Evolutionary conservation across 2,888 invertebrate genomes (phyloP).

Genomic region (Autographa gamma): DNA sequence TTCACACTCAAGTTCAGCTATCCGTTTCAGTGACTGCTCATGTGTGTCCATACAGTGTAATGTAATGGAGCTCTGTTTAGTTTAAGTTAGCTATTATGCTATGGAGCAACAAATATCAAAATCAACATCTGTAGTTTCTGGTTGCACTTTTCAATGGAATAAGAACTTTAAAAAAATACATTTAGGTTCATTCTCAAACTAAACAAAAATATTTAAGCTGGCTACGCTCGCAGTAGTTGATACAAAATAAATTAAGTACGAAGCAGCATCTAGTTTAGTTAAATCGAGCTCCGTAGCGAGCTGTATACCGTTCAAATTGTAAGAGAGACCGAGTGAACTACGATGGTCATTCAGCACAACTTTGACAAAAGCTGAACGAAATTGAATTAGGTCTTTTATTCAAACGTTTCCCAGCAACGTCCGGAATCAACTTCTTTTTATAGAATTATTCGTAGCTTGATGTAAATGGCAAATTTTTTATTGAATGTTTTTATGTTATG

Average conservation of each 20-base stretch:
- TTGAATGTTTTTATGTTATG: neutral
- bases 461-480: neutral
- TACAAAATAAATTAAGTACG: conserved; percentile 1
- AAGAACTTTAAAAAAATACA: neutral
- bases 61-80: too few species aligned
- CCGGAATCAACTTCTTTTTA: neutral
- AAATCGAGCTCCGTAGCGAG: neutral
- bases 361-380: neutral
- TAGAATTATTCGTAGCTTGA: neutral
- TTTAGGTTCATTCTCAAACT: neutral
- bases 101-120: too few species aligned
- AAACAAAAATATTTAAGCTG: neutral
- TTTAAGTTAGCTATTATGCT: too few species aligned
- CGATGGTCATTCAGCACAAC: neutral
- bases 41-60: too few species aligned
- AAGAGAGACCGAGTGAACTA: conserved; percentile 1
- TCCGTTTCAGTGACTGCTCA: too few species aligned
- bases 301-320: conserved; percentile 1
- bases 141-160: too few species aligned
- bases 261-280: neutral
- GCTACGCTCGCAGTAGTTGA: neutral
- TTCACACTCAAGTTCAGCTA: too few species aligned
- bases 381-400: conserved; percentile 2
- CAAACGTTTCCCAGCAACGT: neutral
- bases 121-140: too few species aligned